Percentiles rank a stretch among this genome's conserved stretches.
These are phyloP conservation scores for Ceratina australensis DNA, from an alignment of 1,140 invertebrate genomes.

Conservation along the genomic window DNA sequence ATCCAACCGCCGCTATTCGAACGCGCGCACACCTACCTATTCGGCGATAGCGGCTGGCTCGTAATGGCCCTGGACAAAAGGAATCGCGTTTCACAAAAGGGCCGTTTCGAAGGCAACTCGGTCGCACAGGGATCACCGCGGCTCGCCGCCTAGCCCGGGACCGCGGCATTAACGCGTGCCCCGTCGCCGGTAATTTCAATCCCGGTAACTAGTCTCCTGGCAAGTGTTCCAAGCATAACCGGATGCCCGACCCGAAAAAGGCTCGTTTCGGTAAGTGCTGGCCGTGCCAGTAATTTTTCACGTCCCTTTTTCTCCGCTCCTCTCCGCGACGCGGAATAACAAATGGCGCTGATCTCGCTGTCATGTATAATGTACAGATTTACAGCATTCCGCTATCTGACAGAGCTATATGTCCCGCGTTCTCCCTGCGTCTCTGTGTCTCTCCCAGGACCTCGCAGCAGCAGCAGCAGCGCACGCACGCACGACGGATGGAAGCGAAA, in stretches of 20 bases:
- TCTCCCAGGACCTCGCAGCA: conserved; percentile 25
- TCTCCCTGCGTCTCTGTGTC: background rate
- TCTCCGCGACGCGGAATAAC: conserved; percentile 42
- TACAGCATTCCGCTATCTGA: conserved; percentile 65
- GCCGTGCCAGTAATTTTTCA: conserved; percentile 60
- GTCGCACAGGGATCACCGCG: background rate
- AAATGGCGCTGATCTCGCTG: conserved; percentile 64
- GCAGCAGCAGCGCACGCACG: too few relatives aligned
- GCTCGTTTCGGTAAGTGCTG: conserved; percentile 60
- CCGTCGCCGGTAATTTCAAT: conserved; percentile 53
- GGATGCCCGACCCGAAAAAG: conserved; percentile 47
- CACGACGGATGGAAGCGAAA: conserved; percentile 10
- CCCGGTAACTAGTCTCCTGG: conserved; percentile 40
- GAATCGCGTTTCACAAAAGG: conserved; percentile 22
- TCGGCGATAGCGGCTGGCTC: too few relatives aligned
- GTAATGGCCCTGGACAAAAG: background rate
- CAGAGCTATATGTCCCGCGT: conserved; percentile 49
- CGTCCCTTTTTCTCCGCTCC: conserved; percentile 39
- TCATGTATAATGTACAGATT: conserved; percentile 69
- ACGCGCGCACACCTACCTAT: background rate
- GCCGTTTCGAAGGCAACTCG: background rate
- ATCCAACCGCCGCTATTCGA: background rate
- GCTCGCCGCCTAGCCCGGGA: too few relatives aligned
- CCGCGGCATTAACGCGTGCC: background rate
- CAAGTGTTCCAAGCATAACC: conserved; percentile 35